These are phyloP conservation scores for Poecilia velifera DNA, from an alignment of 2,797 vertebrate species.

Conservation along the genomic window DNA sequence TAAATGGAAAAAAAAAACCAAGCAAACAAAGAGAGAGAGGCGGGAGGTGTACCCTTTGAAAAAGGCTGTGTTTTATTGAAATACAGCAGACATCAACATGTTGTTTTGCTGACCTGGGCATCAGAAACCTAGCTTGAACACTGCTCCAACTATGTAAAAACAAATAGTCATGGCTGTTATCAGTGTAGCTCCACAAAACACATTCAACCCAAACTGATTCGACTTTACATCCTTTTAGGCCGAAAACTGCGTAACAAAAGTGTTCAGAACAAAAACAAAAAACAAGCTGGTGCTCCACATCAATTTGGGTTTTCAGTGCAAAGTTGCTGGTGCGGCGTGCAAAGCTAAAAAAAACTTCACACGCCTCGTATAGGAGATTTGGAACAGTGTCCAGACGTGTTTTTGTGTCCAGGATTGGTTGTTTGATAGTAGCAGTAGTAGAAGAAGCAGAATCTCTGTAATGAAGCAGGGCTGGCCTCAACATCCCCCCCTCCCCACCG, in stretches of 20 bases:
- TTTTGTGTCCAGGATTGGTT: slow-evolving; percentile 58
- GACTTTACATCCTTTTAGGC: slow-evolving; percentile 6
- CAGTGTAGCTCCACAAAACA: slow-evolving; percentile 23
- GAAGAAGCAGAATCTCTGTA: slow-evolving; percentile 73
- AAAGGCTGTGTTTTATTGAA: slow-evolving; percentile 84
- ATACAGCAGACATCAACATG: slow-evolving; percentile 90
- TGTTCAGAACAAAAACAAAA: slow-evolving; percentile 15
- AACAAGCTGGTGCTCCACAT: slow-evolving; percentile 35
- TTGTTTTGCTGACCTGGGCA: slow-evolving; percentile 81
- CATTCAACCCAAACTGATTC: slow-evolving; percentile 18
- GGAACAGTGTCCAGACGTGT: slow-evolving; percentile 44
- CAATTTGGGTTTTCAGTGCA: slow-evolving; percentile 25
- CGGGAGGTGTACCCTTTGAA: slow-evolving; percentile 59
- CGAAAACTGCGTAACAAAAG: neutral
- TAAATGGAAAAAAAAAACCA: neutral
- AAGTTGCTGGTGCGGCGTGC: slow-evolving; percentile 59
- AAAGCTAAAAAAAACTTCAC: slow-evolving; percentile 30
- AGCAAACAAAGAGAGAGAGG: slow-evolving; percentile 21
- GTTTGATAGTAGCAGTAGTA: slow-evolving; percentile 73
- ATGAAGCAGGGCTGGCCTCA: slow-evolving; percentile 74
- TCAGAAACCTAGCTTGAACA: slow-evolving; percentile 69
- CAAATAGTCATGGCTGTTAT: slow-evolving; percentile 44
- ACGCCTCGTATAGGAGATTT: slow-evolving; percentile 29
- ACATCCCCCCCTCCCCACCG: slow-evolving; percentile 24
- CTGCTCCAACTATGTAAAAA: slow-evolving; percentile 41